phyloP scores from a whole-genome alignment of 1,140 invertebrate genomes.

The Drosophila ercepeae region DNA sequence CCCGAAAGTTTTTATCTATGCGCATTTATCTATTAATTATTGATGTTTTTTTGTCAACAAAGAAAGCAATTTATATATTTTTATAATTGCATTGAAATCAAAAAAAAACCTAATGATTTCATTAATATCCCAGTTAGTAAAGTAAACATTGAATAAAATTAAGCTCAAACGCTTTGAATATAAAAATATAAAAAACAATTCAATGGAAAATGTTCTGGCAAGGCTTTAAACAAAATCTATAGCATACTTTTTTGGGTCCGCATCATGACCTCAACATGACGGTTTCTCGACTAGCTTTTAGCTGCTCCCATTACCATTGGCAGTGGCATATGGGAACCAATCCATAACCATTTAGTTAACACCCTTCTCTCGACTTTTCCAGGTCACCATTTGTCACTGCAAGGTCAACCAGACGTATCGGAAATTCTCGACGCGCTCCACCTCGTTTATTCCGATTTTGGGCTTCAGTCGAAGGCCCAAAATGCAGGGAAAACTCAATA shows the following conservation, averaged over 20 bases:
- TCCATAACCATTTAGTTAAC: slow-evolving; percentile 34
- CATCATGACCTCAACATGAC: background rate
- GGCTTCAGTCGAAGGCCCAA: slow-evolving; percentile 79
- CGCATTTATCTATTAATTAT: too few relatives aligned
- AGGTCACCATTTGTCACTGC: slow-evolving; percentile 87
- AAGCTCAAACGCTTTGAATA: too few relatives aligned
- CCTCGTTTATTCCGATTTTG: slow-evolving; percentile 82
- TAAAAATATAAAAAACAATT: background rate
- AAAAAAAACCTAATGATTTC: background rate
- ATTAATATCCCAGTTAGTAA: background rate
- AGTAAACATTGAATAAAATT: background rate
- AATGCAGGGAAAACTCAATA: slow-evolving; percentile 74
- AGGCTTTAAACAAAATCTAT: background rate
- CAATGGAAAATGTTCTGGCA: background rate
- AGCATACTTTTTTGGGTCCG: slow-evolving; percentile 2
- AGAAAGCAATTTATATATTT: background rate
- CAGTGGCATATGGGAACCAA: background rate
- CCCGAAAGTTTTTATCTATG: too few relatives aligned
- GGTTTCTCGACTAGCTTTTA: background rate
- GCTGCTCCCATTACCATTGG: background rate
- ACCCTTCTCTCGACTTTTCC: slow-evolving; percentile 5
- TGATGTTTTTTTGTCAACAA: too few relatives aligned
- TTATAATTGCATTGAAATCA: background rate
- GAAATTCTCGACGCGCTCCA: slow-evolving; percentile 84
- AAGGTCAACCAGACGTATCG: slow-evolving; percentile 89